Base-by-base conservation (phyloP, 2,888 invertebrate genomes). In the Strigamia maritima region DNA sequence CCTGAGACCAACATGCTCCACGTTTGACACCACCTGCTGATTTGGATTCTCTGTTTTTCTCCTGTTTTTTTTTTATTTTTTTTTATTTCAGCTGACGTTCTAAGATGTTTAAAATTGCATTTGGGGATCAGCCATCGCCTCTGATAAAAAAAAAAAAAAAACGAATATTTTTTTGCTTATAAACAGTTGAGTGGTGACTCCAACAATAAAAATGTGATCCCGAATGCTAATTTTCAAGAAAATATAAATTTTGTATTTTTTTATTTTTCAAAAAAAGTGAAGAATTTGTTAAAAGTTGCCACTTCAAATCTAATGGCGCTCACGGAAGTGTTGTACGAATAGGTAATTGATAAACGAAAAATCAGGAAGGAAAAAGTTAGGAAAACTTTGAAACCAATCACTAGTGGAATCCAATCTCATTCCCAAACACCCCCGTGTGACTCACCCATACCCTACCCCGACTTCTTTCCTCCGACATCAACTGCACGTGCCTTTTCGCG, bases 351-450 rank as follows among this genome's bases (percentile, higher is more conserved):
- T 70, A 70, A 70, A 70, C 26, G 26, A 28, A 70, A 70, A 26
- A 70, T 70, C 70, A 24, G 70, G n/a, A 70, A 70, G 28, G 28
- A 26, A 70, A n/a, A 28, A 70, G 70, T 70, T 70, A 2, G 26
- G 70, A n/a, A 70, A 70, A 70, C 2, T 70, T 70, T 28, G 24
- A 70, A 70, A 70, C 70, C 70, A 70, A 70, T 70, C 70, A 70
- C 70, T 70, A 70, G 70, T 70, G 70, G 70, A 70, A 70, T 70
- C 70, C 70, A 70, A 70, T 70, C 70, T 70, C 70, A 70, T 70
- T 70, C 28, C 28, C 70, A 16, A 54, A 26, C 70, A 70, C 70
- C 70, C 28, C 70, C 19, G 54, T 54, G 54, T 19, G 54, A 54
- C 54, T 28, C 28, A 70, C 70, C 70, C 28, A 70, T 28, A 70